These are phyloP conservation scores for Aphodius granarius DNA, from an alignment of 2,888 invertebrate species.

Conservation along the genomic window DNA sequence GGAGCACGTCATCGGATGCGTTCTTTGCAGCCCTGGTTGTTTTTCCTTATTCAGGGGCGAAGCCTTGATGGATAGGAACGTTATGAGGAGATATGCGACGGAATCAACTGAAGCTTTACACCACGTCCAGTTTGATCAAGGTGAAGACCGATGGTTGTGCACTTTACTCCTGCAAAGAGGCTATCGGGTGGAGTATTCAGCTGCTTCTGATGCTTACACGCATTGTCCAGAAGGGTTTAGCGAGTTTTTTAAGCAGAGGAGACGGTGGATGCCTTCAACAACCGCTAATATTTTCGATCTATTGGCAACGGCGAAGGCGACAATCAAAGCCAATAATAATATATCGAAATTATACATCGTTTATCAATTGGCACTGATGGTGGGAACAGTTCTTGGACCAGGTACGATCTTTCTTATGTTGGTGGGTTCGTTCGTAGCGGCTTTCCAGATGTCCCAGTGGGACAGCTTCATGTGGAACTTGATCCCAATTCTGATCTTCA, in stretches of 20 bases:
- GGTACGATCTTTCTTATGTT: conserved; percentile 83
- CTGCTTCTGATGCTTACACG: conserved; percentile 93
- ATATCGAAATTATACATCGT: conserved; percentile 79
- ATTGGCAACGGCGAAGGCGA: conserved; percentile 73
- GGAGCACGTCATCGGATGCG: conserved; percentile 87
- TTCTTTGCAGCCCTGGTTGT: conserved; percentile 89
- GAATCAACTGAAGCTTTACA: conserved; percentile 77
- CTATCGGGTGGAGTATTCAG: conserved; percentile 91
- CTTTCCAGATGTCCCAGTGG: conserved; percentile 72
- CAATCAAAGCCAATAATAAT: conserved; percentile 82
- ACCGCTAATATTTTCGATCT: conserved; percentile 93
- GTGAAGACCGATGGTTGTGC: conserved; percentile 97
- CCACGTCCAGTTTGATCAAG: conserved; percentile 92
- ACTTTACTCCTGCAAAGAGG: conserved; percentile 89
- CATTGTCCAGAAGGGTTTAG: conserved; percentile 91
- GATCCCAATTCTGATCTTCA: conserved; percentile 67
- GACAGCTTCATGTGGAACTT: conserved; percentile 67
- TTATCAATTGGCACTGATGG: conserved; percentile 71
- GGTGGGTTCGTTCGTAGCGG: conserved; percentile 78
- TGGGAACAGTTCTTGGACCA: conserved; percentile 79
- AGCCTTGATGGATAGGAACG: conserved; percentile 87
- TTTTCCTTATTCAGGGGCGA: conserved; percentile 87
- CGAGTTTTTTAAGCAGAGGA: conserved; percentile 93
- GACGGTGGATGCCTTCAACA: conserved; percentile 96
- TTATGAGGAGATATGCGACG: conserved; percentile 85